These are phyloP conservation scores for Mesorhabditis sp. DNA, from an alignment of 2,888 invertebrate genomes.

Conservation along the genomic window DNA sequence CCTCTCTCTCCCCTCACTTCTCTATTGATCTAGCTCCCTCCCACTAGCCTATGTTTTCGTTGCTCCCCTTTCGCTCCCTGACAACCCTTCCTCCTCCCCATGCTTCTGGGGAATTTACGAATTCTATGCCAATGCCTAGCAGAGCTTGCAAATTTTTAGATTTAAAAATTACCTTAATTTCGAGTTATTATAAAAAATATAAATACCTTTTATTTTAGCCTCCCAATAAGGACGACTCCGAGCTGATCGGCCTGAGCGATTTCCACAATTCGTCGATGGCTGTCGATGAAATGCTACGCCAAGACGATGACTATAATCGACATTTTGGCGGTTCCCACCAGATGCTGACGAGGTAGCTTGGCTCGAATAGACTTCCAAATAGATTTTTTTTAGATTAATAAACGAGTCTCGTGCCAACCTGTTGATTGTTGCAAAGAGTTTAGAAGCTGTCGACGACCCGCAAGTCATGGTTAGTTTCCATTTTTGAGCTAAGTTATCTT, in stretches of 20 bases:
- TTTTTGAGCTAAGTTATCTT: neutral
- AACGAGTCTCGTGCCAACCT: slow-evolving; percentile 27
- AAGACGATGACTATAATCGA: slow-evolving; percentile 34
- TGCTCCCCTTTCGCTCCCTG: neutral
- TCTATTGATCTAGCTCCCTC: slow-evolving; percentile 1
- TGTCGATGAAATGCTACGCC: slow-evolving; percentile 23
- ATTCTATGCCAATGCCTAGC: no score
- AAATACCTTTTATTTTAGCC: slow-evolving; percentile 28
- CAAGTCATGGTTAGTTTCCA: neutral
- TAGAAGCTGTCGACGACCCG: slow-evolving; percentile 20
- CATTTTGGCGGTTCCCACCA: slow-evolving; percentile 23
- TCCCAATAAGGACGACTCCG: slow-evolving; percentile 39
- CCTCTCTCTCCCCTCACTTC: neutral
- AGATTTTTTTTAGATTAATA: slow-evolving; percentile 18
- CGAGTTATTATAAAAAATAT: neutral
- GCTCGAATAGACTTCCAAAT: neutral
- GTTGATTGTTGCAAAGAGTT: slow-evolving; percentile 23
- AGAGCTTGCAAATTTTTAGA: no score
- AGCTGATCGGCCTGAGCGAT: slow-evolving; percentile 15
- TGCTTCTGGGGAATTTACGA: no score
- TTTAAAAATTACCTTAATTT: no score
- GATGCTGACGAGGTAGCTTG: neutral
- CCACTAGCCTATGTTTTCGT: neutral
- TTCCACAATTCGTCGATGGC: slow-evolving; percentile 13
- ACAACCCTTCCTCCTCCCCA: no score